Percentiles rank a stretch among this genome's conserved stretches.
Evolutionary conservation across 2,888 invertebrate genomes (phyloP).

Genomic region (Ophion ventricosus): DNA sequence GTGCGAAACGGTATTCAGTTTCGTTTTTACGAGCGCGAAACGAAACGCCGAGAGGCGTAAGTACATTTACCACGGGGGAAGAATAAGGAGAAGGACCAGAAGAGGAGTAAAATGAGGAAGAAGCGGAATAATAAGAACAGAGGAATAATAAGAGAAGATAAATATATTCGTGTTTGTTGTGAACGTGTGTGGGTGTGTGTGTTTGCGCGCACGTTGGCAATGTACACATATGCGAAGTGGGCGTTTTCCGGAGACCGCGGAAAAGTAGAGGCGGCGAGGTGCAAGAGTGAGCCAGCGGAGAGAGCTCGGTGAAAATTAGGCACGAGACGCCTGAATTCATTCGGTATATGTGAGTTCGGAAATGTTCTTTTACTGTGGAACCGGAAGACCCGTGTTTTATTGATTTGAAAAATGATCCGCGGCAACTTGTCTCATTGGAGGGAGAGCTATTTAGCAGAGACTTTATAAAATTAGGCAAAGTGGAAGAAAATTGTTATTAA

Average conservation of each 20-base stretch:
- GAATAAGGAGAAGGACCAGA: constrained; percentile 22
- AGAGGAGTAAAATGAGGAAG: constrained; percentile 27
- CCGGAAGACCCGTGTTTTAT: no score
- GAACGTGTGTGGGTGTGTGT: not conserved
- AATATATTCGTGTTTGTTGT: constrained; percentile 33
- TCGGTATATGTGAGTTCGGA: not conserved
- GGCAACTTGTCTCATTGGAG: no score
- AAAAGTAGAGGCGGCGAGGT: constrained; percentile 13
- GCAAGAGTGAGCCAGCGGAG: not conserved
- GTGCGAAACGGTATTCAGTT: constrained; percentile 72
- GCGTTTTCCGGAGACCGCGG: constrained; percentile 8
- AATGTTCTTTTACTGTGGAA: not conserved
- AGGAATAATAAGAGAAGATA: constrained; percentile 35
- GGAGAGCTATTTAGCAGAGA: no score
- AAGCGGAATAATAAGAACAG: constrained; percentile 34
- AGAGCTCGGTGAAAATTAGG: constrained; percentile 32
- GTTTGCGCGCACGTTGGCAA: not conserved
- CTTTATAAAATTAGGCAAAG: no score
- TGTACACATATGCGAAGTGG: constrained; percentile 13
- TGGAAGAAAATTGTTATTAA: no score
- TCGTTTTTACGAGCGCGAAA: constrained; percentile 80
- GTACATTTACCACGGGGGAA: constrained; percentile 67
- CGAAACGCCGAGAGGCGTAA: constrained; percentile 71
- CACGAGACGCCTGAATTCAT: not conserved
- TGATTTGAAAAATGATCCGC: no score